Conservation (phyloP, 2,113 vertebrate genomes). For the Nannobrachium achirus region DNA sequence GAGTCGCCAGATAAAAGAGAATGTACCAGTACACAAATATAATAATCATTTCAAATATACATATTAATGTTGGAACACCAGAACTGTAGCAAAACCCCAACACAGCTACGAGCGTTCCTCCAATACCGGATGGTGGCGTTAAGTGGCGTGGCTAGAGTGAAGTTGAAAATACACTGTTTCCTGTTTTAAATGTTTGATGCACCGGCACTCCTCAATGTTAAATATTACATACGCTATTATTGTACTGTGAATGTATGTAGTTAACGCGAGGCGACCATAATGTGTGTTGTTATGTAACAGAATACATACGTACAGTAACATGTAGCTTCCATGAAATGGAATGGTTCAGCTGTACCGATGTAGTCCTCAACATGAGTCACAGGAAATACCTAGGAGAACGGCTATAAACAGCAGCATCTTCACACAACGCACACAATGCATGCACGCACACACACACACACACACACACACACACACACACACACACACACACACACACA, state of each 20-base stretch:
- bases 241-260: not conserved
- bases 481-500: not conserved
- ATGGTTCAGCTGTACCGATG: slow-evolving; percentile 9
- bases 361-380: slow-evolving; percentile 36
- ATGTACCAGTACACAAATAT: no score
- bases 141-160: slow-evolving; percentile 46
- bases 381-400: not conserved
- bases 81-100: no score
- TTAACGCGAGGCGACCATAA: not conserved
- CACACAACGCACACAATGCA: no score
- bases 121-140: not conserved
- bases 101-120: slow-evolving; percentile 11
- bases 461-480: not conserved
- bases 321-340: not conserved
- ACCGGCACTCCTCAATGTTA: not conserved
- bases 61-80: not conserved
- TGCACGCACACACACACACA: not conserved
- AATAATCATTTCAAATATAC: no score
- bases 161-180: not conserved
- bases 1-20: no score
- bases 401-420: slow-evolving; percentile 1
- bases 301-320: not conserved
- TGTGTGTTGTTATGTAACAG: slow-evolving; percentile 5
- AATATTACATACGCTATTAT: not conserved
- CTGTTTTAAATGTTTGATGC: not conserved